phyloP scores from a whole-genome alignment of 2,888 invertebrate genomes.

The Rotaria sp. region DNA sequence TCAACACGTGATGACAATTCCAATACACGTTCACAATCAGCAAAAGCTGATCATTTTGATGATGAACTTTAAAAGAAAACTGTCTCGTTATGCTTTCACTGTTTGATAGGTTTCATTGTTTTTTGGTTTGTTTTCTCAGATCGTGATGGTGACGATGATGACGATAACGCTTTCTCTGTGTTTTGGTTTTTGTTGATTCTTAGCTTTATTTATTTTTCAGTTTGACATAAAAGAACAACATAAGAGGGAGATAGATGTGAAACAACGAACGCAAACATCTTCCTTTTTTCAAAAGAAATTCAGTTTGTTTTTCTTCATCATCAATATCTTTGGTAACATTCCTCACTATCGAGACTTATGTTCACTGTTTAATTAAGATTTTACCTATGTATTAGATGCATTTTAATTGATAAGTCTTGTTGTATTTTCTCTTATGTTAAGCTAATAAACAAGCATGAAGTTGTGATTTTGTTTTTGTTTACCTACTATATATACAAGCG shows the following conservation, averaged over 20 bases:
- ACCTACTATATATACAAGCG: too few species aligned
- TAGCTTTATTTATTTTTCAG: conserved; percentile 4
- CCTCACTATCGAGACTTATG: too few species aligned
- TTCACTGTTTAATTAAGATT: too few species aligned
- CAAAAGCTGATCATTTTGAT: not conserved
- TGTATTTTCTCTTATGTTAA: too few species aligned
- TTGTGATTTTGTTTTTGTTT: too few species aligned
- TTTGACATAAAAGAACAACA: not conserved
- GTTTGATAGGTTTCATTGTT: not conserved
- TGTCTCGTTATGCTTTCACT: not conserved
- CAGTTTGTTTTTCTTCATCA: too few species aligned
- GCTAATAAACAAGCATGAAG: too few species aligned
- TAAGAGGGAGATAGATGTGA: not conserved
- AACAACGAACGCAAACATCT: too few species aligned
- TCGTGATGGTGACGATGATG: not conserved
- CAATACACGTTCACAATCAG: not conserved
- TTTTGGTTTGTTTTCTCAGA: not conserved
- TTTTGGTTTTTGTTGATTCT: not conserved
- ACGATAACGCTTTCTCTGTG: not conserved
- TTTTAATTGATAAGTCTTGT: too few species aligned
- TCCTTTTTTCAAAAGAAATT: too few species aligned
- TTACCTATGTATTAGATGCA: too few species aligned
- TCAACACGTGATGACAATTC: not conserved
- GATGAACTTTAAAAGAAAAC: not conserved
- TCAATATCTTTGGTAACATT: too few species aligned